Conservation (phyloP, 2,113 vertebrate species). For the Cyprinus carpio region DNA sequence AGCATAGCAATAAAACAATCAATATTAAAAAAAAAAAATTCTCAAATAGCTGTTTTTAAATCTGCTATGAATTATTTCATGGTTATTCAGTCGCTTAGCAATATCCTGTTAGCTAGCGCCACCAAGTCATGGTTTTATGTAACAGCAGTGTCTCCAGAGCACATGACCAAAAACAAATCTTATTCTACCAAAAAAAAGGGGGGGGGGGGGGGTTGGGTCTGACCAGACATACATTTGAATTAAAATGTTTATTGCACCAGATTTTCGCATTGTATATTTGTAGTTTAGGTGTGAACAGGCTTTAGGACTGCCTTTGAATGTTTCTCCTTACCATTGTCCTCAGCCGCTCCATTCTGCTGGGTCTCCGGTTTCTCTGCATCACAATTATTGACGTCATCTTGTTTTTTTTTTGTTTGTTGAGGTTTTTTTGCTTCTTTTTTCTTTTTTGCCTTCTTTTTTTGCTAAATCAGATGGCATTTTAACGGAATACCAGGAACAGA, state of each 20-base stretch:
- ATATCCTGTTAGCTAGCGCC: neutral
- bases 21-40: too few relatives aligned
- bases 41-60: too few relatives aligned
- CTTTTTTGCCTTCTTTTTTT: conserved; percentile 95
- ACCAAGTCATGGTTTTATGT: too few relatives aligned
- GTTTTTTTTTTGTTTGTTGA: conserved; percentile 82
- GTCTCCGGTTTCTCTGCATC: conserved; percentile 68
- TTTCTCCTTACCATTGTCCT: conserved; percentile 27
- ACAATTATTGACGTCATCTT: conserved; percentile 68
- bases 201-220: too few relatives aligned
- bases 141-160: too few relatives aligned
- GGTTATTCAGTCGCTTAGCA: too few relatives aligned
- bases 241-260: neutral
- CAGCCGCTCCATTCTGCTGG: conserved; percentile 70
- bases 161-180: too few relatives aligned
- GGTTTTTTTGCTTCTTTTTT: conserved; percentile 96
- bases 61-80: neutral
- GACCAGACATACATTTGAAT: neutral
- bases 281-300: neutral
- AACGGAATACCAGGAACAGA: conserved; percentile 4
- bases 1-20: too few relatives aligned
- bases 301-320: neutral
- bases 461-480: conserved; percentile 94
- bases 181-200: too few relatives aligned
- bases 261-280: neutral